Conservation (phyloP, 2,797 vertebrate genomes). For the Odontamblyopus lacepedii region DNA sequence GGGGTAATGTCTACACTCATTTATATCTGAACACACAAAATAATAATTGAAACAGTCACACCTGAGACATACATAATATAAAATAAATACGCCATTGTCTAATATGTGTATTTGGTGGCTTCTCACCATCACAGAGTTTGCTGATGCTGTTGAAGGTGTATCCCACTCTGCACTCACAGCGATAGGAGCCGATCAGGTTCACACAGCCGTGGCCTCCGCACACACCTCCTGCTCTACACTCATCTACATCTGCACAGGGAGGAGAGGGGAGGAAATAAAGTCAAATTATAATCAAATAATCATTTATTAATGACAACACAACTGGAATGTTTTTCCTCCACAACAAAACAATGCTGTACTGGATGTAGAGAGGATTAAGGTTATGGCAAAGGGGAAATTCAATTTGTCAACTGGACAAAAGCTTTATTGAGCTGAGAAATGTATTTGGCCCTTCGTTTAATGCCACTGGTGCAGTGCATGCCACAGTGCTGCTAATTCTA, state of each 20-base stretch:
- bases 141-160: conserved; percentile 85
- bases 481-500: too few species aligned
- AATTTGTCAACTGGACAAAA: too few species aligned
- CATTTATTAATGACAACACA: too few species aligned
- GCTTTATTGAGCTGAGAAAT: too few species aligned
- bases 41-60: neutral
- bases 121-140: conserved; percentile 83
- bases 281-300: neutral
- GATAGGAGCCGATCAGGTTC: conserved; percentile 86
- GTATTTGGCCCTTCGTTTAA: too few species aligned
- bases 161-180: conserved; percentile 86
- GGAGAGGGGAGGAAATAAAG: neutral
- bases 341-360: too few species aligned
- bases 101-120: neutral
- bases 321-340: too few species aligned
- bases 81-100: too few species aligned
- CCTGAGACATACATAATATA: neutral
- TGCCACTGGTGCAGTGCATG: too few species aligned
- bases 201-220: conserved; percentile 83
- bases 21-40: conserved; percentile 75
- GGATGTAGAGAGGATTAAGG: too few species aligned
- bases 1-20: conserved; percentile 86
- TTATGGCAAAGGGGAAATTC: too few species aligned
- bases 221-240: conserved; percentile 77
- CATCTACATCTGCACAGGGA: conserved; percentile 83